These are phyloP conservation scores for Brachymystax lenok DNA, from an alignment of 2,797 vertebrate species.

Conservation along the genomic window DNA sequence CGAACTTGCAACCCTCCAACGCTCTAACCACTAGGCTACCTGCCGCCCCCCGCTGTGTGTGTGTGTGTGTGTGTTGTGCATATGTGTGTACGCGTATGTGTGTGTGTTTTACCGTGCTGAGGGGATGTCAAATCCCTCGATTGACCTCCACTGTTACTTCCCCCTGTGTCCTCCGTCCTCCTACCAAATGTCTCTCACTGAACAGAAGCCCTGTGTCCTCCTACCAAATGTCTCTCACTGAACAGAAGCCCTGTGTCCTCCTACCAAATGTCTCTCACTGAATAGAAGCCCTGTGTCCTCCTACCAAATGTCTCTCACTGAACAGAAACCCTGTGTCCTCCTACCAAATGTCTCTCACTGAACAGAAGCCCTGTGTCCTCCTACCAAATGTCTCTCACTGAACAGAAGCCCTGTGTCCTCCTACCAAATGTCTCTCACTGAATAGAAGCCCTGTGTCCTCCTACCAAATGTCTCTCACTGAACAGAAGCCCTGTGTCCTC, in stretches of 20 bases:
- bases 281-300: conserved; percentile 7
- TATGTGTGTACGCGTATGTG: background rate
- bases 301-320: background rate
- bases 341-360: conserved; percentile 44
- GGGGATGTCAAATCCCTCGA: conserved; percentile 72
- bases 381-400: background rate
- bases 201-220: conserved; percentile 14
- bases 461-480: background rate
- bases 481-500: conserved; percentile 13
- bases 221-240: conserved; percentile 45
- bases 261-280: background rate
- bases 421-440: background rate
- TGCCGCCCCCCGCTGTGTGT: no score
- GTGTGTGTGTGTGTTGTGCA: background rate
- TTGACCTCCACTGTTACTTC: conserved; percentile 30
- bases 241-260: conserved; percentile 36
- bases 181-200: background rate
- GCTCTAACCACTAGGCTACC: no score
- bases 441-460: conserved; percentile 11
- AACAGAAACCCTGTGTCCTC: conserved; percentile 13
- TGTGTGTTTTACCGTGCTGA: conserved; percentile 48
- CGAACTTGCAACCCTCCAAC: no score
- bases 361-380: conserved; percentile 29
- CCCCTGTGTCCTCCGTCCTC: conserved; percentile 23
- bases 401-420: conserved; percentile 10